A percentile compares a stretch with the other conserved stretches of the same genome.
These are phyloP conservation scores for Adoxophyes honmai DNA, from an alignment of 1,140 invertebrate genomes.

Conservation along the genomic window DNA sequence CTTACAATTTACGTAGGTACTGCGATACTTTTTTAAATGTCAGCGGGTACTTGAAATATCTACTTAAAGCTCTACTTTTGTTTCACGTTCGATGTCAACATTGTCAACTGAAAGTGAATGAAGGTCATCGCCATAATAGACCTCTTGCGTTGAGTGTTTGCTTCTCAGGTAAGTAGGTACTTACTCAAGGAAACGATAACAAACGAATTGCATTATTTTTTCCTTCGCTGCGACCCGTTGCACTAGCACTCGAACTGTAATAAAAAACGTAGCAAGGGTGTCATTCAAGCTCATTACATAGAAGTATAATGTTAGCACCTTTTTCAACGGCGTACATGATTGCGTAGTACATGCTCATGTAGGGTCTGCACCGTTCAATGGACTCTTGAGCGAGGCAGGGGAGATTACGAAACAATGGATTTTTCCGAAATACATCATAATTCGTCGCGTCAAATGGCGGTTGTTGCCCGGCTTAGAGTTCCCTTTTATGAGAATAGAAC, in stretches of 20 bases:
- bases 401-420: constrained; percentile 73
- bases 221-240: no score
- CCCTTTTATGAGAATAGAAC: constrained; percentile 14
- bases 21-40: not conserved
- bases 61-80: not conserved
- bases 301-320: constrained; percentile 48
- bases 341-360: constrained; percentile 38
- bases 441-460: constrained; percentile 62
- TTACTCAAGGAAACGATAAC: no score
- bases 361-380: constrained; percentile 49
- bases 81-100: no score
- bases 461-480: constrained; percentile 56
- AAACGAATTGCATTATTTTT: no score
- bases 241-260: not conserved
- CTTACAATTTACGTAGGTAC: constrained; percentile 18
- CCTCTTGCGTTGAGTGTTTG: no score
- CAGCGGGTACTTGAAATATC: not conserved
- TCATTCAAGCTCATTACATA: constrained; percentile 47
- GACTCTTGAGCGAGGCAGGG: constrained; percentile 49
- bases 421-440: constrained; percentile 75
- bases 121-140: no score
- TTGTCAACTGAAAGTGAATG: not conserved
- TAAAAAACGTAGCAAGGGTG: constrained; percentile 33
- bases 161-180: no score
- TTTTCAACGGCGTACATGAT: constrained; percentile 37